phyloP scores from a whole-genome alignment of 2,888 invertebrate genomes.

The Anthoptus insignis region DNA sequence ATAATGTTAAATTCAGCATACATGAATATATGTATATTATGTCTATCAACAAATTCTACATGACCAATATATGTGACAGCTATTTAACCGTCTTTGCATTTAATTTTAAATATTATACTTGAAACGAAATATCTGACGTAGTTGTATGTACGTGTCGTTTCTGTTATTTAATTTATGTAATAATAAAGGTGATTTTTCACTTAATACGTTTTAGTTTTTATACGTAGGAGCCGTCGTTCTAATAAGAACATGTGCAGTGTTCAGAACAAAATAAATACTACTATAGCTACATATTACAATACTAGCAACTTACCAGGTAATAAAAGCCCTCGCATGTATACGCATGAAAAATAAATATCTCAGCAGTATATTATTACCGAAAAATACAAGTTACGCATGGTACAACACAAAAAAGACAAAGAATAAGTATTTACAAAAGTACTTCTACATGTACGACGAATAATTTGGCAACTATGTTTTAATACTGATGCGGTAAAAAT shows the following conservation, averaged over 20 bases:
- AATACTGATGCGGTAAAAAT: conserved; percentile 87
- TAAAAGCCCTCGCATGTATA: conserved; percentile 77
- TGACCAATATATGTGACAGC: no score
- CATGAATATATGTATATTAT: no score
- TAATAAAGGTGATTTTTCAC: no score
- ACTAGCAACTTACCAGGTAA: conserved; percentile 70
- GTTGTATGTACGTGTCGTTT: no score
- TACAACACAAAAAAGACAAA: conserved; percentile 60
- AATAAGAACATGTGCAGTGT: no score
- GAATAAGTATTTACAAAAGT: conserved; percentile 78
- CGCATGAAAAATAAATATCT: conserved; percentile 80
- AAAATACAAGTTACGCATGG: conserved; percentile 58
- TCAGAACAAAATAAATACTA: conserved; percentile 36
- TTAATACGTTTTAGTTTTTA: conserved; percentile 1
- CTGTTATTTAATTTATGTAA: no score
- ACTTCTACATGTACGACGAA: conserved; percentile 69
- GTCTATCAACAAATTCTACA: no score
- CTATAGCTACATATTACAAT: not conserved
- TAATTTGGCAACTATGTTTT: conserved; percentile 82
- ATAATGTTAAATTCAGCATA: no score
- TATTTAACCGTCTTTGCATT: no score
- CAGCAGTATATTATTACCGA: conserved; percentile 67
- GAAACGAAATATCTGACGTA: no score
- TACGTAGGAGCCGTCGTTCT: no score
- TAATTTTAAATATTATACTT: no score